Evolutionary conservation across 1,140 invertebrate species (phyloP), one percentile per base, ranked within the genome.

Genomic region (Leptinotarsa defecta): DNA sequence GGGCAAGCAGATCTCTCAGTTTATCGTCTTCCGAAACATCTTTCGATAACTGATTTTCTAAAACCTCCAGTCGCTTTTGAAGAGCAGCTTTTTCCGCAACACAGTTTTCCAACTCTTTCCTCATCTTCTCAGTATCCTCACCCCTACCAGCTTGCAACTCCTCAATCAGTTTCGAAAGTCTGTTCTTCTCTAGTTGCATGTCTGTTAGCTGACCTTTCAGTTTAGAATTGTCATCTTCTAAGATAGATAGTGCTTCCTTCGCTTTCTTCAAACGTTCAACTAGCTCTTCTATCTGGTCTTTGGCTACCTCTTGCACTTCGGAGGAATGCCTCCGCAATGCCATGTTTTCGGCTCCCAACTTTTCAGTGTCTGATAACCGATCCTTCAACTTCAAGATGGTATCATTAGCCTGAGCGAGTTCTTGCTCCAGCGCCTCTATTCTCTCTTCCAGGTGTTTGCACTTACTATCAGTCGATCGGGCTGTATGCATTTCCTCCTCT

Each of bases 231-330:
- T 69, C 71, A 22, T 68, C 62, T 43, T 76, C 63, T n/a, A 84
- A 64, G 63, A 73, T 67, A 13, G 52, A 24, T 5, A 82, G 64
- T 70, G 43, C 68, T 3, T 71, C 19, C 57, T 77, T 52, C 3
- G 74, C 68, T 76, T 77, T 74, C 65, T 79, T 78, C n/a, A 80
- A 48, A 17, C 77, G 74, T 11, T 80, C 73, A 22, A 78, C 74
- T n/a, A 84, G 62, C 24, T 81, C 81, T 62, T 80, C 76, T 43
- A 83, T 78, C 77, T 83, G 79, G 48, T 79, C 75, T 74, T 81
- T 84, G 17, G 83, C 81, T 15, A 78, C 71, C 20, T 81, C 76
- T 76, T 84, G 83, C 1, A 82, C 76, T 76, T 84, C 80, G 8
- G 72, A 67, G 1, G 81, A 81, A 68, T 82, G 72, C 72, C 76